Evolutionary conservation across 2,797 vertebrate genomes (phyloP), one percentile per base, ranked within the genome.

Genomic region (Sebastes itinus): DNA sequence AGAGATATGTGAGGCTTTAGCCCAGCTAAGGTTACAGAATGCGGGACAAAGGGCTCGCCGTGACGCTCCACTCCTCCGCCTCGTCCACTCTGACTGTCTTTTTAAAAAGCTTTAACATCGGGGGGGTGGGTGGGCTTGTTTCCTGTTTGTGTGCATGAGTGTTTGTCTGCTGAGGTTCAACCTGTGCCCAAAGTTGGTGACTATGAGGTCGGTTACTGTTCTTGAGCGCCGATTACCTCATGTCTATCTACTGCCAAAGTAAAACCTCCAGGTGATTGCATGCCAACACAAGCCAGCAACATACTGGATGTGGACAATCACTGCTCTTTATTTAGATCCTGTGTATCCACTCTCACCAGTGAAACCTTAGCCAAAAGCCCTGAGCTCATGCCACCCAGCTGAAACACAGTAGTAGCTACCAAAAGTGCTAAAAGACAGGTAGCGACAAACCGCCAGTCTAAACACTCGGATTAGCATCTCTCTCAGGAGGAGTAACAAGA

Each of bases 11-110:
- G 35, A 75, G 55, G 84, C 82, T 86, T 67, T 27, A 76, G 83
- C 22, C 20, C 73, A 85, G 88, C 72, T 92, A 86, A 55, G 68
- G 83, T 92, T 94, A 84, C 90, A 93, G 68, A 89, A 90, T 86
- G 81, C 79, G 80, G 88, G 85, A 93, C 88, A 94, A 94, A 95
- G 86, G 81, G 76, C 80, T 88, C 38, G 33, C 58, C 68, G 28
- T 66, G 74, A 89, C 82, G 55, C 60, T 77, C 74, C 55, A 63
- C 42, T 62, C 63, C 27, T 70, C 72, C 3, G 1, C 70, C 58
- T 72, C 46, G 67, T 64, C 38, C 30, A 55, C 35, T 62, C 33
- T 14, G 70, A 59, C 5, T 2, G 28, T 65, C 28, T 54, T 77
- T 75, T 33, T 20, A 3, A 68, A 71, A 82, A 80, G 7, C 11